Evolutionary conservation across 2,888 invertebrate species (phyloP).

Genomic region (Nephrotoma appendiculata): DNA sequence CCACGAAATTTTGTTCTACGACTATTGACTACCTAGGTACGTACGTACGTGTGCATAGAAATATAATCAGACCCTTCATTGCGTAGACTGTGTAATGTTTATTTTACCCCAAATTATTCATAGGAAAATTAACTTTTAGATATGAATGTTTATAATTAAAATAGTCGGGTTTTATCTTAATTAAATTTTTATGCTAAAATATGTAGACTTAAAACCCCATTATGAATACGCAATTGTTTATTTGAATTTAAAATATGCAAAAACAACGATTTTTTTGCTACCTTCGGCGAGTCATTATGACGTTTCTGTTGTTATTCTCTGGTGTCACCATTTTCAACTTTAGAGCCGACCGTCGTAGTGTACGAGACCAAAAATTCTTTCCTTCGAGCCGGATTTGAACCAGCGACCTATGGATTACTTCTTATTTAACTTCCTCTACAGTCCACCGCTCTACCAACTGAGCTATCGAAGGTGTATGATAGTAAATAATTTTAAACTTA

Average conservation of each 20-base stretch:
- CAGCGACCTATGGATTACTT: slow-evolving; percentile 47
- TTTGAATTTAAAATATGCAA: too few species aligned
- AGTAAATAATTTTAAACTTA: not conserved
- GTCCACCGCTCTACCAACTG: slow-evolving; percentile 25
- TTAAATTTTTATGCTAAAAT: too few species aligned
- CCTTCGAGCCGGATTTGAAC: slow-evolving; percentile 55
- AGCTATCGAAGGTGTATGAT: slow-evolving; percentile 20
- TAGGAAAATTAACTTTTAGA: too few species aligned
- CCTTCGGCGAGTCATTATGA: too few species aligned
- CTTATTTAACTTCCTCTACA: slow-evolving; percentile 15
- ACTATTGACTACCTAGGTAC: not conserved
- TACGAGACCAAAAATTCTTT: slow-evolving; percentile 15
- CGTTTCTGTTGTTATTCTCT: too few species aligned
- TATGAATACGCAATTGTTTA: too few species aligned
- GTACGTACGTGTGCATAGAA: not conserved
- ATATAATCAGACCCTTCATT: not conserved
- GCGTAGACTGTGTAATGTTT: too few species aligned
- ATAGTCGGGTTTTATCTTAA: too few species aligned
- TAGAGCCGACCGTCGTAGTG: not conserved
- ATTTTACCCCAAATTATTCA: too few species aligned
- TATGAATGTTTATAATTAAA: too few species aligned
- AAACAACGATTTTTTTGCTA: too few species aligned
- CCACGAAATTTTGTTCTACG: not conserved
- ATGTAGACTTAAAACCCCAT: too few species aligned
- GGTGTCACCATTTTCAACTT: not conserved